Evolutionary conservation across 2,888 invertebrate species (phyloP).

Genomic region (Exephanes ischioxanthus): DNA sequence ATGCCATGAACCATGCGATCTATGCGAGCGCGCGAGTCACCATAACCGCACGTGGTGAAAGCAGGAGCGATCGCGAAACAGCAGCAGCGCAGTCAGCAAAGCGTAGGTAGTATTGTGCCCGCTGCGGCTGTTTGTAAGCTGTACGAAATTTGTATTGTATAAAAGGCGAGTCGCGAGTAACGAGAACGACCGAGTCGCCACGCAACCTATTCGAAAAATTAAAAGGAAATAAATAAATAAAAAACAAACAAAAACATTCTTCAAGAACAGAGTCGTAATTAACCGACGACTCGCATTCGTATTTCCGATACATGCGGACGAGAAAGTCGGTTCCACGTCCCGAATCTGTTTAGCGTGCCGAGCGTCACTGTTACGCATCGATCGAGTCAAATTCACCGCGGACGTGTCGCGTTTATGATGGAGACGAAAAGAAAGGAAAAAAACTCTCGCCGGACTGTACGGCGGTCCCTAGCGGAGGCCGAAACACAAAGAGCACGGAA

Average conservation of each 20-base stretch:
- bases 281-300: neutral
- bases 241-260: too few relatives aligned
- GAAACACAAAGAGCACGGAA: slow-evolving; percentile 24
- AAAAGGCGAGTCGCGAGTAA: slow-evolving; percentile 2
- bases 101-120: neutral
- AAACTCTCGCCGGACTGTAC: slow-evolving; percentile 23
- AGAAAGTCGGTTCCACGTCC: neutral
- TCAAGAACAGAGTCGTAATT: neutral
- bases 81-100: slow-evolving; percentile 16
- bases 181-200: neutral
- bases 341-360: neutral
- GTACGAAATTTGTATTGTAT: neutral
- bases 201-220: neutral
- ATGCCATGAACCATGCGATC: too few relatives aligned
- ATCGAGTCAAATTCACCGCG: neutral
- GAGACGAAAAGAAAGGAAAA: neutral
- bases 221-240: neutral
- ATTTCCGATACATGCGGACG: neutral
- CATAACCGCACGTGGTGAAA: slow-evolving; percentile 32
- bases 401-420: neutral
- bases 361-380: neutral
- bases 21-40: too few relatives aligned
- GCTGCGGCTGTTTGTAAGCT: neutral
- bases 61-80: slow-evolving; percentile 14
- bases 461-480: neutral